Conservation (phyloP, 2,113 vertebrate species). For the Bambusicola thoracicus region DNA sequence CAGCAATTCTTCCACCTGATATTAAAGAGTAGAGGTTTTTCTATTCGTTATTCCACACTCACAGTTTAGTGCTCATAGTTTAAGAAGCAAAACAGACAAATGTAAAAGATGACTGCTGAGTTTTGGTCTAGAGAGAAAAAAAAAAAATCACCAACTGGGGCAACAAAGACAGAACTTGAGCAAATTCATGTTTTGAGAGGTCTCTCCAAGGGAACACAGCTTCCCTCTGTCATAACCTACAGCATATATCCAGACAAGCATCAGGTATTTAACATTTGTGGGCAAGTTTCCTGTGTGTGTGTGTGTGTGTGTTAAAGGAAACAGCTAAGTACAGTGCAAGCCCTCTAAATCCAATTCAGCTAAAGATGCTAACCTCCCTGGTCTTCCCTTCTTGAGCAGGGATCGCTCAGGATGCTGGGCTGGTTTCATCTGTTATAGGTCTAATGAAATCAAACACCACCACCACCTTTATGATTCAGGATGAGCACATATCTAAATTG, state of each 20-base stretch:
- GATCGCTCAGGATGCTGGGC: neutral
- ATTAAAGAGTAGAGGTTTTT: slow-evolving; percentile 53
- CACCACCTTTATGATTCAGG: slow-evolving; percentile 13
- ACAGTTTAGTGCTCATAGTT: slow-evolving; percentile 64
- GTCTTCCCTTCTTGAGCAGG: neutral
- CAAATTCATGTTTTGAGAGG: neutral
- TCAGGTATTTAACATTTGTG: neutral
- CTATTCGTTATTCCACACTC: slow-evolving; percentile 57
- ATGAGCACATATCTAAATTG: neutral
- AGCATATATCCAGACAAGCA: neutral
- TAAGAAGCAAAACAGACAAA: slow-evolving; percentile 41
- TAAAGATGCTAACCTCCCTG: neutral
- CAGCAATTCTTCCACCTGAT: slow-evolving; percentile 57
- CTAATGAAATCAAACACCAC: neutral
- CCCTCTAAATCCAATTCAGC: neutral
- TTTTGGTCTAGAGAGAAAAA: neutral
- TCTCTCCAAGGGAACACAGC: neutral
- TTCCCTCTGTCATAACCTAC: neutral
- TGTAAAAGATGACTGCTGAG: neutral
- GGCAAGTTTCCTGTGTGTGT: neutral
- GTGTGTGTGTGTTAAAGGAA: neutral
- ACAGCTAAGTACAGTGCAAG: neutral
- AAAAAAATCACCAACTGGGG: neutral
- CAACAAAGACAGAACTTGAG: slow-evolving; percentile 13
- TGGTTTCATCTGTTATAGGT: neutral